phyloP scores from a whole-genome alignment of 2,113 vertebrate genomes.

The Barnardius zonarius region DNA sequence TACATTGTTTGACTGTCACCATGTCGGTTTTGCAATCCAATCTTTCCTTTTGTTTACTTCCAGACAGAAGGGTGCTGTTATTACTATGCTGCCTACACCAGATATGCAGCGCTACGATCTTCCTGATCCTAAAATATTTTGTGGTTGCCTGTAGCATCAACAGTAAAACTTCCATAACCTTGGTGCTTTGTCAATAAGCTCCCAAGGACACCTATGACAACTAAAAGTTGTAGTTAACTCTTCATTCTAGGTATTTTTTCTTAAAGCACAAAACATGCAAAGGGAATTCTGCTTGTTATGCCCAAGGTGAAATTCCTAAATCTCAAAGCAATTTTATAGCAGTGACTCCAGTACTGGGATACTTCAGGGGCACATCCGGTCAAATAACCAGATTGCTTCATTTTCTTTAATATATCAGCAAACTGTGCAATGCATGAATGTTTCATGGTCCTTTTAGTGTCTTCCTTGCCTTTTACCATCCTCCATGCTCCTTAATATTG shows the following conservation, averaged over 20 bases:
- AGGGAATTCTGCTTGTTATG: neutral
- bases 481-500: neutral
- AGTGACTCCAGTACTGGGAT: neutral
- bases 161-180: neutral
- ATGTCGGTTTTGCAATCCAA: neutral
- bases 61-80: fast-evolving
- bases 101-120: neutral
- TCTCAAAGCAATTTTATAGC: neutral
- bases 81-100: neutral
- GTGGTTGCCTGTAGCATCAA: neutral
- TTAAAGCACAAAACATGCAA: neutral
- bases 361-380: neutral
- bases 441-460: neutral
- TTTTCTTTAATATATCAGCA: neutral
- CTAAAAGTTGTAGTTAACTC: neutral
- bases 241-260: neutral
- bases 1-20: neutral
- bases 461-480: neutral
- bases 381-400: neutral
- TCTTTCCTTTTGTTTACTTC: neutral
- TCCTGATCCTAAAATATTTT: neutral
- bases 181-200: neutral
- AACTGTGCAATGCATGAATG: neutral
- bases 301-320: neutral
- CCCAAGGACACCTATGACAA: neutral